Base-by-base conservation (phyloP, 1,140 invertebrate genomes). In the Anoplolepis gracilipes region DNA sequence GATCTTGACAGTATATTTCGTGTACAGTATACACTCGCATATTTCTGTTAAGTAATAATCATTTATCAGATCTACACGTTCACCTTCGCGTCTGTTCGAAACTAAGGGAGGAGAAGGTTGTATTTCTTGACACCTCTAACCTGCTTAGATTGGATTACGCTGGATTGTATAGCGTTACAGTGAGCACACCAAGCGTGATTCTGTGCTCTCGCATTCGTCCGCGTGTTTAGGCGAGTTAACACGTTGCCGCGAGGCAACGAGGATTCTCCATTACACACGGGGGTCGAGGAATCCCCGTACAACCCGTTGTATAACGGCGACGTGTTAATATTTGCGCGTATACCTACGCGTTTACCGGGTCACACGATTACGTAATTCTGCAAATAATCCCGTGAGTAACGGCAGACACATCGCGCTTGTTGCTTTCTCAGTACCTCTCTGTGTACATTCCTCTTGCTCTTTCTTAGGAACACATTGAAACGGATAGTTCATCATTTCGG, bases 251-350 rank as follows among this genome's bases (percentile, higher is more conserved):
- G 10, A 36, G 78, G 65, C 78, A 30, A 82, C 78, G 67, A 73
- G 67, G 36, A 72, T 82, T 82, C 53, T 82, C 78, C 78, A 82
- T 82, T 82, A 72, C 53, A 59, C 78, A 82, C 53, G 33, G 28
- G 22, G 36, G 36, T 25, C 19, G 30, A 33, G 78, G 13, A 72
- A 72, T 39, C 59, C 28, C 67, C 78, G 53, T 59, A 72, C 13
- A 46, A 49, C 46, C 7, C 25, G 22, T 53, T 19, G 36, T 49
- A 49, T 57, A 73, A 73, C 53, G 53, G 53, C 69, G 53, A 73
- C 53, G 53, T 73, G 78, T 82, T 82, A 82, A 82, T 82, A 82
- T 82, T 82, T 82, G 65, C 36, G 78, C 42, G 65, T 69, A 55
- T 70, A 70, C 30, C n/a, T 30, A 19, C 46, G 8, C 28, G 28